Percentiles rank a stretch among this genome's conserved stretches.
phyloP scores from a whole-genome alignment of 2,888 invertebrate species.

The Saturnia pavonia region DNA sequence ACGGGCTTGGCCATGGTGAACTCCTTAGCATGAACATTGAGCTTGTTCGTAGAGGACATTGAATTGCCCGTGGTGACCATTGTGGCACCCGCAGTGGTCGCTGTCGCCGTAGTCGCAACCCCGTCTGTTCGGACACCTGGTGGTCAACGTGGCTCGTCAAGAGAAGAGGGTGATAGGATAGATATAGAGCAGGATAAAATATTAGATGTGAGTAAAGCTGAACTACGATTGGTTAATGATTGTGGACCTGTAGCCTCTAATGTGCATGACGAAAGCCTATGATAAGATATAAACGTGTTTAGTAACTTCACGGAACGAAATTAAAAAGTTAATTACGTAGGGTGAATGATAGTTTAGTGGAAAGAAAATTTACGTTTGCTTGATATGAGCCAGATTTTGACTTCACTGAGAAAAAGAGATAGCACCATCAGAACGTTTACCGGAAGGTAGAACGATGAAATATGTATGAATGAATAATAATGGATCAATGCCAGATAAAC shows the following conservation, averaged over 20 bases:
- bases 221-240: neutral
- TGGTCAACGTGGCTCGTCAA: slow-evolving; percentile 74
- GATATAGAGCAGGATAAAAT: slow-evolving; percentile 31
- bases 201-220: neutral
- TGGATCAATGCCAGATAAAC: slow-evolving; percentile 37
- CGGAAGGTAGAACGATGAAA: slow-evolving; percentile 30
- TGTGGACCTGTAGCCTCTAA: neutral
- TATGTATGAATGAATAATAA: slow-evolving; percentile 39
- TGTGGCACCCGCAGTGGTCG: slow-evolving; percentile 53
- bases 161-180: slow-evolving; percentile 75
- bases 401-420: neutral
- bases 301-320: neutral
- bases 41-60: slow-evolving; percentile 78
- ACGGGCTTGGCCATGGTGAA: slow-evolving; percentile 90
- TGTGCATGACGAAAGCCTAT: neutral
- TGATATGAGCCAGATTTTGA: neutral
- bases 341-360: neutral
- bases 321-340: neutral
- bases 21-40: slow-evolving; percentile 95
- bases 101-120: slow-evolving; percentile 57
- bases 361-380: neutral
- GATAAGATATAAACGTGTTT: neutral
- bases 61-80: slow-evolving; percentile 48
- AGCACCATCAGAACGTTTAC: slow-evolving; percentile 16
- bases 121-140: slow-evolving; percentile 84